phyloP scores from a whole-genome alignment of 2,888 invertebrate genomes.

The Nemurella pictetii region DNA sequence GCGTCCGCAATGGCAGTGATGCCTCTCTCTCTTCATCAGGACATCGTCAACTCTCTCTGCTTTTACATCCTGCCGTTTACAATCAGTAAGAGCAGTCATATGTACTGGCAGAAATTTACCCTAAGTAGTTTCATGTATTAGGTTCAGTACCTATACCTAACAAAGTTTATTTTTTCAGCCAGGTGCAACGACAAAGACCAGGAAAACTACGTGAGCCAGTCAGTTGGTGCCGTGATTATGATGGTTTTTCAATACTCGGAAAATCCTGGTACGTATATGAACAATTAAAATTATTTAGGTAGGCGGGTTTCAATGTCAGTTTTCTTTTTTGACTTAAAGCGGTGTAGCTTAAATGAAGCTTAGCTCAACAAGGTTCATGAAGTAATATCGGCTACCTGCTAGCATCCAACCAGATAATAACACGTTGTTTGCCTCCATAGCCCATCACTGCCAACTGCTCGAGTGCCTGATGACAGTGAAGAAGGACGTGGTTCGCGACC shows the following conservation, averaged over 20 bases:
- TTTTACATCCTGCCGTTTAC: slow-evolving; percentile 96
- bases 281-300: too few relatives aligned
- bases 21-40: slow-evolving; percentile 88
- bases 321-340: not conserved
- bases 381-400: too few relatives aligned
- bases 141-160: not conserved
- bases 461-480: slow-evolving; percentile 96
- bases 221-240: slow-evolving; percentile 92
- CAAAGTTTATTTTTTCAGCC: slow-evolving; percentile 32
- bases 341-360: too few relatives aligned
- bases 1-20: slow-evolving; percentile 93
- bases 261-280: slow-evolving; percentile 71
- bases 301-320: too few relatives aligned
- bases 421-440: too few relatives aligned
- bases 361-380: too few relatives aligned
- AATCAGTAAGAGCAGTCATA: slow-evolving; percentile 68
- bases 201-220: slow-evolving; percentile 80
- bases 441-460: slow-evolving; percentile 93
- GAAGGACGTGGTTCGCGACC: slow-evolving; percentile 86
- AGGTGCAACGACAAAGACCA: slow-evolving; percentile 45
- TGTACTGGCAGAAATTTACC: not conserved
- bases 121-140: slow-evolving; percentile 16
- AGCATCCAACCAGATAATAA: too few relatives aligned
- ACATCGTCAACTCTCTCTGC: slow-evolving; percentile 91
- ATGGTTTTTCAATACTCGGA: slow-evolving; percentile 96